Base-by-base conservation (phyloP, 2,797 vertebrate genomes). In the Xerus rutilus region DNA sequence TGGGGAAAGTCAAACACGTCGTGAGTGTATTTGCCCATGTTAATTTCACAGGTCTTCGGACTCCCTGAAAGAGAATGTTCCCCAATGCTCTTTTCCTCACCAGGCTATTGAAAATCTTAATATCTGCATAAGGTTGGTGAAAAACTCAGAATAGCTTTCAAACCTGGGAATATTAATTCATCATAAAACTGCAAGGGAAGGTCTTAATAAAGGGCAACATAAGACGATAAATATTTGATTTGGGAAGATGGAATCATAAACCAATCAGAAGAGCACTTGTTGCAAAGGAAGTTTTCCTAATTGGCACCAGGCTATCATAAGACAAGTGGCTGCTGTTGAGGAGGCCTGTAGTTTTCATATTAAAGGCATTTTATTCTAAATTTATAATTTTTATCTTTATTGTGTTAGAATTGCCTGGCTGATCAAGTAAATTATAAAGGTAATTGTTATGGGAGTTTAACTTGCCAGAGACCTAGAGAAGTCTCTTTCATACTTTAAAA, bases 181-280 rank as follows among this genome's bases (percentile, higher is more conserved):
- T 96, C 79, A 23, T 96, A 94, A 82, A 95, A 95, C 95, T 97
- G 95, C 86, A 97, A 92, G 84, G 43, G 89, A n/a, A 94, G 14
- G 10, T 79, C 77, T 67, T 39, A 18, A 73, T 97, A 96, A 97
- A 94, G 89, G 97, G 93, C 54, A 93, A 92, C 76, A 86, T 7
- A 86, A 89, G 96, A 74, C 7, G 49, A 91, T 97, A 96, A 96
- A 95, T 96, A 93, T 25, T 97, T 98, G 96, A 89, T 97, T 28
- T 90, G 87, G 70, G 79, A 96, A 98, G 93, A 83, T 94, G 74
- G 95, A 94, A 93, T 97, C 74, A 70, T 52, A 92, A 96, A 81
- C 90, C 83, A 62, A 79, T 97, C 49, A 65, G 86, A 89, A 65
- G 70, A 93, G 43, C 76, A 23, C 70, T 97, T 90, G 78, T 14